These are phyloP conservation scores for Meghimatium bilineatum DNA, from an alignment of 2,888 invertebrate genomes.

Conservation along the genomic window DNA sequence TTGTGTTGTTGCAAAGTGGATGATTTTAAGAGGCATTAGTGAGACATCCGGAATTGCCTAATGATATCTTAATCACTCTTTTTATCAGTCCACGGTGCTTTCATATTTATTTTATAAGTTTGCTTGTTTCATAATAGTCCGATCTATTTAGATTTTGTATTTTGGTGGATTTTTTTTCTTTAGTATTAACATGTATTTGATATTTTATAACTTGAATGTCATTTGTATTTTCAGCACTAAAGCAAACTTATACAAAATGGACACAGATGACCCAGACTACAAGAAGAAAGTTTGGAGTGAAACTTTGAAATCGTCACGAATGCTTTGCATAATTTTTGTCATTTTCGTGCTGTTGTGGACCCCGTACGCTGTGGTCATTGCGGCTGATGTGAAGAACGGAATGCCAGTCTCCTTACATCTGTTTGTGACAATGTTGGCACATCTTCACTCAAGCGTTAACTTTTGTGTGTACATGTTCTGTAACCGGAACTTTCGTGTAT, in stretches of 20 bases:
- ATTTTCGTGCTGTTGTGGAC: slow-evolving; percentile 70
- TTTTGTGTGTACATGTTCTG: slow-evolving; percentile 64
- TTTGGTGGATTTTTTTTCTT: too few relatives aligned
- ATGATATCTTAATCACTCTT: too few relatives aligned
- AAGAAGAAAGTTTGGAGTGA: slow-evolving; percentile 62
- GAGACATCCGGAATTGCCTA: too few relatives aligned
- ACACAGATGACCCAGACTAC: slow-evolving; percentile 56
- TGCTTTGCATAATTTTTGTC: slow-evolving; percentile 65
- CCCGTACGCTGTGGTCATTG: slow-evolving; percentile 69
- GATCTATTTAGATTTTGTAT: too few relatives aligned
- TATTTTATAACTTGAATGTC: too few relatives aligned
- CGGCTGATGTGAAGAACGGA: slow-evolving; percentile 56
- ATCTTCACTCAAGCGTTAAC: slow-evolving; percentile 68
- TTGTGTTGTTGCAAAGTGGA: too few relatives aligned
- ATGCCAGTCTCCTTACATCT: slow-evolving; percentile 64
- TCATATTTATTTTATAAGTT: too few relatives aligned
- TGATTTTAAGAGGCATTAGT: too few relatives aligned
- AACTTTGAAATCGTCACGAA: slow-evolving; percentile 62
- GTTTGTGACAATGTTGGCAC: slow-evolving; percentile 68
- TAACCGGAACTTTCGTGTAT: slow-evolving; percentile 61
- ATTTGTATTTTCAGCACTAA: slow-evolving; percentile 55
- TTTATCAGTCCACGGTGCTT: too few relatives aligned
- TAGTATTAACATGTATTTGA: too few relatives aligned
- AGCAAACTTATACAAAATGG: slow-evolving; percentile 60
- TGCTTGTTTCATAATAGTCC: too few relatives aligned